phyloP scores from a whole-genome alignment of 2,113 vertebrate species.

The Marmota flaviventris region DNA sequence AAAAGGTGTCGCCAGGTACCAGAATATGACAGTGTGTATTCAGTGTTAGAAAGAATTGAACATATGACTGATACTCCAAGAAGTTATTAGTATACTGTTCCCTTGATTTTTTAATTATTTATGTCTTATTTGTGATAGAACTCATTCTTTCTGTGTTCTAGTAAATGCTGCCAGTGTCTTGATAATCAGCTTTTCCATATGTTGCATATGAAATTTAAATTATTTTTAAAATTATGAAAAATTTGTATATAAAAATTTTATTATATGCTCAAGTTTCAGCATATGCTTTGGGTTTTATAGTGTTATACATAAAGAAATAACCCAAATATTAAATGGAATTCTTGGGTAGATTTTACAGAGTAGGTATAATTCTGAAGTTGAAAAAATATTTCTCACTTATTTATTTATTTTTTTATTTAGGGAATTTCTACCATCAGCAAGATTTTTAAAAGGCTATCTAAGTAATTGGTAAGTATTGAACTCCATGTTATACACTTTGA shows the following conservation, averaged over 20 bases:
- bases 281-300: conserved; percentile 42
- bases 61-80: not conserved
- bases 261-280: conserved; percentile 40
- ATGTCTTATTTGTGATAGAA: not conserved
- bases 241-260: conserved; percentile 25
- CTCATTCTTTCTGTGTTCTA: conserved; percentile 12
- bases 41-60: not conserved
- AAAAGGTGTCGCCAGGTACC: not conserved
- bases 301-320: not conserved
- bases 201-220: conserved; percentile 43
- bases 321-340: not conserved
- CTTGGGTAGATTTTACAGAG: conserved; percentile 61
- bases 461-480: conserved; percentile 52
- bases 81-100: not conserved
- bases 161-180: conserved; percentile 40
- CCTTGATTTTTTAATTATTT: conserved; percentile 22
- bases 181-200: conserved; percentile 31
- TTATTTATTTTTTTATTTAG: conserved; percentile 55
- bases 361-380: conserved; percentile 25
- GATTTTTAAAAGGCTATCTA: conserved; percentile 58
- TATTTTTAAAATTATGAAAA: conserved; percentile 43
- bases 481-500: conserved; percentile 52
- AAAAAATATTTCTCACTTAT: conserved; percentile 49
- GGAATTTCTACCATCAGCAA: conserved; percentile 53
- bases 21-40: not conserved